These are phyloP conservation scores for Tachina fera DNA, from an alignment of 2,888 invertebrate species.

Conservation along the genomic window DNA sequence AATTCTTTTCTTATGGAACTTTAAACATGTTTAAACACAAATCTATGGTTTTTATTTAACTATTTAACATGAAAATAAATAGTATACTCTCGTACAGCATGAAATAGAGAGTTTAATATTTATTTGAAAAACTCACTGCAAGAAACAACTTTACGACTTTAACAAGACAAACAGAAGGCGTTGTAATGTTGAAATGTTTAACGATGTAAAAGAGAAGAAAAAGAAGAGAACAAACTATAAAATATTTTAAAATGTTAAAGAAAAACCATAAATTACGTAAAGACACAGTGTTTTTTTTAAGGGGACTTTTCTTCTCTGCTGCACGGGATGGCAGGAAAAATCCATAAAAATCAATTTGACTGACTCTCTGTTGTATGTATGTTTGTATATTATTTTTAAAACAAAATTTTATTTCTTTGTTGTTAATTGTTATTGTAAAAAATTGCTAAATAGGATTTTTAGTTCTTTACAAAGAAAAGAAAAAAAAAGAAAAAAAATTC, in stretches of 20 bases:
- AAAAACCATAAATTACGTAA: constrained; percentile 37
- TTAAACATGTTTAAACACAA: constrained; percentile 6
- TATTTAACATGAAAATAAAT: constrained; percentile 5
- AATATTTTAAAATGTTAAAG: constrained; percentile 28
- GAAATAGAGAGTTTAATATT: constrained; percentile 4
- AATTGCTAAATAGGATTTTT: constrained; percentile 31
- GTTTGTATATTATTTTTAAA: neutral
- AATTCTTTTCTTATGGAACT: neutral
- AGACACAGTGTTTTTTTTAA: neutral
- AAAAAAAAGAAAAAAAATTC: neutral
- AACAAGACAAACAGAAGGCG: constrained; percentile 67
- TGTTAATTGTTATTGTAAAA: constrained; percentile 11
- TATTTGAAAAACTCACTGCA: neutral
- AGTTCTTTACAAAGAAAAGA: neutral
- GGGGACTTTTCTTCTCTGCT: neutral
- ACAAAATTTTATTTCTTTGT: constrained; percentile 19
- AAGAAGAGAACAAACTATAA: constrained; percentile 35
- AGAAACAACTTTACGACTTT: constrained; percentile 40
- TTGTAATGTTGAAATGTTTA: constrained; percentile 60
- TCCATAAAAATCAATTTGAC: constrained; percentile 34
- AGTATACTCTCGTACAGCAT: neutral
- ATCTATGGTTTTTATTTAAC: constrained; percentile 19
- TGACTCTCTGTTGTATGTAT: neutral
- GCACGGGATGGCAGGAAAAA: constrained; percentile 1
- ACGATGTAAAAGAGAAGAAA: constrained; percentile 12